A percentile compares a stretch with the other conserved stretches of the same genome.
Evolutionary conservation across 2,888 invertebrate genomes (phyloP).

Genomic region (Holacanthella duospinosa): DNA sequence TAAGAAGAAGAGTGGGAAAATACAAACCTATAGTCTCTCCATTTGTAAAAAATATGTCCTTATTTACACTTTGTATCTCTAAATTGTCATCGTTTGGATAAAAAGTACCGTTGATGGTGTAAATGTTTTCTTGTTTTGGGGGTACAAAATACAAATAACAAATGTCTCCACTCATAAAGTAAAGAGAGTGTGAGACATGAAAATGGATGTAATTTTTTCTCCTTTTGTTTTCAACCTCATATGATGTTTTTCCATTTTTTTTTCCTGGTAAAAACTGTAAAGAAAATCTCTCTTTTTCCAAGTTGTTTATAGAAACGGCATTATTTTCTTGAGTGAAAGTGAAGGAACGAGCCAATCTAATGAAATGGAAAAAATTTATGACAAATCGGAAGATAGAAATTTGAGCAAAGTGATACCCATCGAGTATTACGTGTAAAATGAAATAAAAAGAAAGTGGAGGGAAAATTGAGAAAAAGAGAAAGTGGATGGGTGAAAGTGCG

Average conservation of each 20-base stretch:
- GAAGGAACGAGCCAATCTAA: constrained; percentile 7
- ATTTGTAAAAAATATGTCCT: no score
- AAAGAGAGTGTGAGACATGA: no score
- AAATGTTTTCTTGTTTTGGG: no score
- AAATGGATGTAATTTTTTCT: not conserved
- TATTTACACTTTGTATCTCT: no score
- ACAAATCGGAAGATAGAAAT: constrained; percentile 21
- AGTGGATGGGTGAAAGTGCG: no score
- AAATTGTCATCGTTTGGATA: no score
- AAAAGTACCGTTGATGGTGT: no score
- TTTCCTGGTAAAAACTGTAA: no score
- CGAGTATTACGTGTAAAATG: not conserved
- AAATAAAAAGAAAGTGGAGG: not conserved
- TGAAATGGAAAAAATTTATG: constrained; percentile 21
- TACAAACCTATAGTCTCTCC: no score
- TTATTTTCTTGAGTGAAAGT: not conserved
- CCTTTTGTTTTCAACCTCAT: not conserved
- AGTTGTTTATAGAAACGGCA: not conserved
- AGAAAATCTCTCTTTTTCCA: not conserved
- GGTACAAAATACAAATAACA: no score
- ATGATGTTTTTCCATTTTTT: not conserved
- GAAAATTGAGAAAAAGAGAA: not conserved
- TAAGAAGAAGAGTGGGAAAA: no score
- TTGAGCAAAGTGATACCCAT: not conserved
- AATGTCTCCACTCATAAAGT: no score